Evolutionary conservation across 1,140 invertebrate genomes (phyloP).

Genomic region (Pachypsylla venusta): DNA sequence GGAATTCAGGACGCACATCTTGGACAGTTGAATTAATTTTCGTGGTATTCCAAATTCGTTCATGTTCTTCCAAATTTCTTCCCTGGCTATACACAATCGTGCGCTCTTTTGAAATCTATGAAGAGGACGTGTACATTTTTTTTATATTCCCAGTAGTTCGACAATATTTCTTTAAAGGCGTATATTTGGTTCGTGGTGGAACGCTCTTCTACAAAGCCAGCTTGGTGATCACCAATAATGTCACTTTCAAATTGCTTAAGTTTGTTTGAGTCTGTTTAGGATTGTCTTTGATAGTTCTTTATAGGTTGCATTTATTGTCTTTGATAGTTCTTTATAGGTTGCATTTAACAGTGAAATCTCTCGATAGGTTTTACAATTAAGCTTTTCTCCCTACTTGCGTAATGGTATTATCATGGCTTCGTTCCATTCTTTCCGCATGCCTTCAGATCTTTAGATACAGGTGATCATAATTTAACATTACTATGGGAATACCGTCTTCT

Average conservation of each 20-base stretch:
- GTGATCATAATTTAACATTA: no score
- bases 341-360: constrained; percentile 15
- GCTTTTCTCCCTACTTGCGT: constrained; percentile 16
- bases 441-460: no score
- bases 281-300: constrained; percentile 14
- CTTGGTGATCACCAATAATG: constrained; percentile 14
- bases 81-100: constrained; percentile 16
- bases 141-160: no score
- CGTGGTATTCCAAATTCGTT: constrained; percentile 2
- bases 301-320: no score
- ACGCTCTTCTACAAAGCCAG: constrained; percentile 10
- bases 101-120: constrained; percentile 15
- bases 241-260: constrained; percentile 12
- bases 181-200: constrained; percentile 11
- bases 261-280: constrained; percentile 2
- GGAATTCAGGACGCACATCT: neutral
- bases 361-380: constrained; percentile 9
- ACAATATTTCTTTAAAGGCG: no score
- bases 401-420: constrained; percentile 15
- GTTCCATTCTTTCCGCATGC: constrained; percentile 23
- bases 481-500: no score
- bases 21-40: constrained; percentile 11
- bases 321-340: no score
- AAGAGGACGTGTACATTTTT: constrained; percentile 9
- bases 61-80: constrained; percentile 8